Conservation (phyloP, 2,113 vertebrate genomes). For the Colius striatus region DNA sequence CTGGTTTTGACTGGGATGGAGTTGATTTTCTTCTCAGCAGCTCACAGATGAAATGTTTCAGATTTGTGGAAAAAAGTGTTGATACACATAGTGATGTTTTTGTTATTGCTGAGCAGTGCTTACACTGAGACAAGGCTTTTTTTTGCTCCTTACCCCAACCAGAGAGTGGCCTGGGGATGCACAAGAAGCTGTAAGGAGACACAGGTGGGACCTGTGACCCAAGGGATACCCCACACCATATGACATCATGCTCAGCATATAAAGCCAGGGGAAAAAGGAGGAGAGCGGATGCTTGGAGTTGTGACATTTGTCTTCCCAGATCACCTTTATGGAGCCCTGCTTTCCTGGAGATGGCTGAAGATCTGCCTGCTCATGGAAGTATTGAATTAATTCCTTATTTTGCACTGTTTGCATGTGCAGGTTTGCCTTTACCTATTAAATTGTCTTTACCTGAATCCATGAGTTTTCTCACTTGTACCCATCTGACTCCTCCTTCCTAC, state of each 20-base stretch:
- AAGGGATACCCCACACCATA: neutral
- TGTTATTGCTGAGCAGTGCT: neutral
- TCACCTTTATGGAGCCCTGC: accelerated
- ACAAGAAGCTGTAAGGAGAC: neutral
- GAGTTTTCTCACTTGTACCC: neutral
- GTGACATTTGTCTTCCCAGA: neutral
- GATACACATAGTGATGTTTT: neutral
- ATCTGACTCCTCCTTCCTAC: neutral
- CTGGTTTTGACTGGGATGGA: neutral
- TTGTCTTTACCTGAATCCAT: neutral
- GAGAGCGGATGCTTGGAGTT: neutral
- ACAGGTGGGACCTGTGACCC: neutral
- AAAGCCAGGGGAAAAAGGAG: neutral
- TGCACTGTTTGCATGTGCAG: neutral
- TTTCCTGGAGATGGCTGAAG: neutral
- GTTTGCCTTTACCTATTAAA: neutral
- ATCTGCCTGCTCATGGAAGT: neutral
- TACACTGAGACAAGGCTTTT: neutral
- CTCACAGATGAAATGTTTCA: neutral
- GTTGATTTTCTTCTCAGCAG: neutral
- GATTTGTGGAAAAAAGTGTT: neutral
- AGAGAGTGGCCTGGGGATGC: accelerated
- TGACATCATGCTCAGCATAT: neutral
- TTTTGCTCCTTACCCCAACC: neutral
- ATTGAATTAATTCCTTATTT: neutral